Evolutionary conservation across 1,140 invertebrate species (phyloP).

Genomic region (Cydia strobilella): DNA sequence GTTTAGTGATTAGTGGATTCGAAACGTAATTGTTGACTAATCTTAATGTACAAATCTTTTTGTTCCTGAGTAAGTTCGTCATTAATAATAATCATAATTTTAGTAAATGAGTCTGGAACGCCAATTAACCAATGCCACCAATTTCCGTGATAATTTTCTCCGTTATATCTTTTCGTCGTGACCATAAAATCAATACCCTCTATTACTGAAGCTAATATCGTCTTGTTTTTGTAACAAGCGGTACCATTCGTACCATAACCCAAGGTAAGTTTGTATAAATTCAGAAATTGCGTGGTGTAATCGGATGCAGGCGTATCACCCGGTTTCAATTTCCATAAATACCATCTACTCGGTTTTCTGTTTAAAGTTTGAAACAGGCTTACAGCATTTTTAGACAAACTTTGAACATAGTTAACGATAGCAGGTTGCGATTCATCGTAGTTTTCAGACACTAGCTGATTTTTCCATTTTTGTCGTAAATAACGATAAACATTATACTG

Average conservation of each 20-base stretch:
- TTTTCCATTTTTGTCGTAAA: background rate
- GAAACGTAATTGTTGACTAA: background rate
- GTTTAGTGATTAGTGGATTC: background rate
- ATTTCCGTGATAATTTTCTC: background rate
- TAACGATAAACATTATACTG: background rate
- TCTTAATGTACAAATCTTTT: background rate
- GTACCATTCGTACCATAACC: background rate
- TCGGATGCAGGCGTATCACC: background rate
- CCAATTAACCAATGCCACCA: conserved; percentile 11
- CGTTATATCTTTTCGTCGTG: conserved; percentile 3
- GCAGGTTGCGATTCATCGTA: background rate
- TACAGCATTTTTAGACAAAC: background rate
- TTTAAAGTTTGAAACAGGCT: background rate
- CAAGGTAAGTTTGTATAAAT: conserved; percentile 11
- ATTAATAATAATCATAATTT: background rate
- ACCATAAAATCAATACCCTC: background rate
- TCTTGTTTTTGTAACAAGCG: background rate
- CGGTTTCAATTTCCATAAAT: background rate
- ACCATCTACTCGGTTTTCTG: background rate
- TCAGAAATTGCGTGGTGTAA: conserved; percentile 1
- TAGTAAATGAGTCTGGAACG: background rate
- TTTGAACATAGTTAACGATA: background rate
- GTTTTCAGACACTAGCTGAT: background rate
- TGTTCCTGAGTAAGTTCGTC: background rate
- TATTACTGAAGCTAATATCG: background rate